phyloP scores from a whole-genome alignment of 2,888 invertebrate species.

The Argyresthia goedartella region DNA sequence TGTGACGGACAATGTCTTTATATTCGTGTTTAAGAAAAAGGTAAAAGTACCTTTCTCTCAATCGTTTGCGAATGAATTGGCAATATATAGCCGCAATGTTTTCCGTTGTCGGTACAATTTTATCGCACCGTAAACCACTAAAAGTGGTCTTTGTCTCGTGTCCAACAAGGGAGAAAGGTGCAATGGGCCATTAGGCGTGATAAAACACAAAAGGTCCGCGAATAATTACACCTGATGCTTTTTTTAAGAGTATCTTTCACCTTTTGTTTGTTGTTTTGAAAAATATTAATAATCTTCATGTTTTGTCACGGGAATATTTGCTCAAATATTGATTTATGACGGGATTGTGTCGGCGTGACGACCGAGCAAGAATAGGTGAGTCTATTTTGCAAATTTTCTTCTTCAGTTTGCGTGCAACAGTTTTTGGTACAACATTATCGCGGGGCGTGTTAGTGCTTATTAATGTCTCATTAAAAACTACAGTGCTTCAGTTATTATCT shows the following conservation, averaged over 20 bases:
- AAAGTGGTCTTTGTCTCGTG: slow-evolving; percentile 50
- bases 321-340: slow-evolving; percentile 9
- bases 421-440: not conserved
- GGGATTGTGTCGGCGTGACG: not conserved
- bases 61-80: slow-evolving; percentile 24
- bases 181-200: slow-evolving; percentile 47
- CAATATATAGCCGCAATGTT: slow-evolving; percentile 59
- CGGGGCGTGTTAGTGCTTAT: slow-evolving; percentile 3
- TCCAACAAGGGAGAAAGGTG: slow-evolving; percentile 48
- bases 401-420: slow-evolving; percentile 1
- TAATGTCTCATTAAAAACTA: slow-evolving; percentile 2
- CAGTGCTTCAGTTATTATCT: no score
- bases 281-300: slow-evolving; percentile 43
- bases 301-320: slow-evolving; percentile 22
- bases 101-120: slow-evolving; percentile 55
- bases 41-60: slow-evolving; percentile 21
- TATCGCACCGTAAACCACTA: slow-evolving; percentile 64
- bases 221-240: slow-evolving; percentile 52
- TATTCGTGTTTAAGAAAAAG: slow-evolving; percentile 11
- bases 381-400: not conserved
- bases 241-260: slow-evolving; percentile 57
- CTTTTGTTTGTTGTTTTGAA: slow-evolving; percentile 38
- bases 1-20: slow-evolving; percentile 8
- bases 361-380: not conserved
- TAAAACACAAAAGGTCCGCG: slow-evolving; percentile 42